These are phyloP conservation scores for Drosophila cardini DNA, from an alignment of 1,140 invertebrate genomes.

Conservation along the genomic window DNA sequence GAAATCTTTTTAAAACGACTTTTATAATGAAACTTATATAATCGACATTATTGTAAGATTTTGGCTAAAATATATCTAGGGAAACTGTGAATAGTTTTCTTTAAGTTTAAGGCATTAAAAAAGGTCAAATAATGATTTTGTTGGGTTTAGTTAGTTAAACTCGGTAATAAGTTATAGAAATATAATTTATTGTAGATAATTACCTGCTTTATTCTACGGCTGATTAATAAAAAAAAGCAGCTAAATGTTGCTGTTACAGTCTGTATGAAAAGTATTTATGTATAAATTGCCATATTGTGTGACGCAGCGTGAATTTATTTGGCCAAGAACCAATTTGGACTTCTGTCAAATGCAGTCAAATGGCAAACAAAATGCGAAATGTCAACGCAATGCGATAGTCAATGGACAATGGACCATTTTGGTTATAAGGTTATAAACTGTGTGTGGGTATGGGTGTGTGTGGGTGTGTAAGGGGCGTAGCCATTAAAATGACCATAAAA, in stretches of 20 bases:
- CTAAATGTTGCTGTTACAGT: background rate
- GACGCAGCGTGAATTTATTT: conserved; percentile 51
- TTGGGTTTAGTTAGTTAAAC: too few relatives aligned
- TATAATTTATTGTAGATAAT: background rate
- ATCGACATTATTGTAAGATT: conserved; percentile 17
- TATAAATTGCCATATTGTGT: conserved; percentile 55
- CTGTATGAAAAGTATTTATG: conserved; percentile 23
- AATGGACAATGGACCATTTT: conserved; percentile 19
- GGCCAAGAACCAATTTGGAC: conserved; percentile 40
- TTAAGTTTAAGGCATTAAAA: too few relatives aligned
- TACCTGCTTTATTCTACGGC: background rate
- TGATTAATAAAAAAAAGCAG: background rate
- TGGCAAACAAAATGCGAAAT: conserved; percentile 50
- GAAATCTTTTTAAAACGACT: conserved; percentile 11
- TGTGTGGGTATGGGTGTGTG: conserved; percentile 1
- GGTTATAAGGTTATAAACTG: background rate
- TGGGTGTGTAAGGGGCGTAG: background rate
- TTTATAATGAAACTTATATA: conserved; percentile 26
- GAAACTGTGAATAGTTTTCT: too few relatives aligned
- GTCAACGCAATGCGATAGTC: conserved; percentile 35
- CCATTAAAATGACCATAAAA: conserved; percentile 60
- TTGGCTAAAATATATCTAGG: background rate
- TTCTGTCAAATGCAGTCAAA: conserved; percentile 60
- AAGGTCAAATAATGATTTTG: too few relatives aligned
- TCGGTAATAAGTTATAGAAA: too few relatives aligned